Evolutionary conservation across 2,113 vertebrate species (phyloP).

Genomic region (Erythrolamprus reginae): DNA sequence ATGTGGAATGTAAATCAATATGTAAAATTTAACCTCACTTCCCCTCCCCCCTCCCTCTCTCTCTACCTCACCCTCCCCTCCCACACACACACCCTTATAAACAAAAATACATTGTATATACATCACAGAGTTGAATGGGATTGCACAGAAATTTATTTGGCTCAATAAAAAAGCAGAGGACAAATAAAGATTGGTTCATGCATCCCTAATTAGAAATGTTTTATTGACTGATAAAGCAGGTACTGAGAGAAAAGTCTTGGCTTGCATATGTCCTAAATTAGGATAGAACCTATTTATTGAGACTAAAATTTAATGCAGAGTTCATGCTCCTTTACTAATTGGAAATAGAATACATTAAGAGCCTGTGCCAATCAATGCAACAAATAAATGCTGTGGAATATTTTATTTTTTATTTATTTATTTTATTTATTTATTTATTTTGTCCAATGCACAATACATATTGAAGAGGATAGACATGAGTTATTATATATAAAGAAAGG

Average conservation of each 20-base stretch:
- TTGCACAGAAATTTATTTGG: background rate
- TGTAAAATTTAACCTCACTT: background rate
- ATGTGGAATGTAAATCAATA: background rate
- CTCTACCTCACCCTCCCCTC: too few species aligned
- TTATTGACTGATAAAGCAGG: background rate
- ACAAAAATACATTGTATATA: background rate
- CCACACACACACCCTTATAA: background rate
- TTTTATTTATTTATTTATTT: too few species aligned
- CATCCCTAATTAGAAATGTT: background rate
- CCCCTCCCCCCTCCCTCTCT: background rate
- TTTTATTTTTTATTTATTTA: too few species aligned
- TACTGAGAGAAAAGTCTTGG: background rate
- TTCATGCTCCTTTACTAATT: background rate
- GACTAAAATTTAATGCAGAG: background rate
- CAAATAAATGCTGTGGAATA: background rate
- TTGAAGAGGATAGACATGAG: too few species aligned
- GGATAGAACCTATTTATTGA: background rate
- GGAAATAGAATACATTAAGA: background rate
- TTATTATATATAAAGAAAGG: too few species aligned
- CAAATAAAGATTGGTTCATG: background rate
- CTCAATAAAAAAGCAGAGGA: background rate
- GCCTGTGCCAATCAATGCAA: background rate
- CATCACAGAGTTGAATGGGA: background rate
- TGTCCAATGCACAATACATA: too few species aligned
- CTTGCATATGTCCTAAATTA: background rate